Evolutionary conservation across 2,113 vertebrate genomes (phyloP).

Genomic region (Microcebus lehilahytsara): DNA sequence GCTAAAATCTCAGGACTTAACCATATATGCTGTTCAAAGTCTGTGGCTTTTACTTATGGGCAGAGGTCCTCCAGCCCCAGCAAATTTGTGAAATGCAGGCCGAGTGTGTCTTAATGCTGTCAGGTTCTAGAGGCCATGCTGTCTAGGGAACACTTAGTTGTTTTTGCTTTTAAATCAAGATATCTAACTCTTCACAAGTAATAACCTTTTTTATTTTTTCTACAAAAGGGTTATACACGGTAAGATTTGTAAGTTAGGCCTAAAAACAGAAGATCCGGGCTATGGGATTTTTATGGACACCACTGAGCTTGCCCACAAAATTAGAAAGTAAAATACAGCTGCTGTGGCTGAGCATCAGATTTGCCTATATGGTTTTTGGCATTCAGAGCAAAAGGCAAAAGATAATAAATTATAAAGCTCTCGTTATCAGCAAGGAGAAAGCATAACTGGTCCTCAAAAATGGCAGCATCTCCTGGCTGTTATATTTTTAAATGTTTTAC

Average conservation of each 20-base stretch:
- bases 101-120: neutral
- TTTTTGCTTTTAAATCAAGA: constrained; percentile 30
- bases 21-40: neutral
- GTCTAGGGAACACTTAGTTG: neutral
- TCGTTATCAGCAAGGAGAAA: neutral
- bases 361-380: neutral
- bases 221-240: neutral
- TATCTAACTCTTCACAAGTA: neutral
- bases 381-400: constrained; percentile 13
- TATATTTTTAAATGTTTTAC: neutral
- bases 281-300: neutral
- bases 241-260: neutral
- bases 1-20: constrained; percentile 14
- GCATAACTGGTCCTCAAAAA: neutral
- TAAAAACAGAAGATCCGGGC: neutral
- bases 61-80: neutral
- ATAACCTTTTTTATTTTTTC: neutral
- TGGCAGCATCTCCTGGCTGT: neutral
- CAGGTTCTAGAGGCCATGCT: neutral
- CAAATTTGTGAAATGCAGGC: neutral
- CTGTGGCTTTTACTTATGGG: neutral
- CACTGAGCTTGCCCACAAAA: neutral
- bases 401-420: neutral
- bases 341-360: neutral
- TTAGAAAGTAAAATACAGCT: neutral